Conservation (phyloP, 2,113 vertebrate genomes). For the Sturnira hondurensis region DNA sequence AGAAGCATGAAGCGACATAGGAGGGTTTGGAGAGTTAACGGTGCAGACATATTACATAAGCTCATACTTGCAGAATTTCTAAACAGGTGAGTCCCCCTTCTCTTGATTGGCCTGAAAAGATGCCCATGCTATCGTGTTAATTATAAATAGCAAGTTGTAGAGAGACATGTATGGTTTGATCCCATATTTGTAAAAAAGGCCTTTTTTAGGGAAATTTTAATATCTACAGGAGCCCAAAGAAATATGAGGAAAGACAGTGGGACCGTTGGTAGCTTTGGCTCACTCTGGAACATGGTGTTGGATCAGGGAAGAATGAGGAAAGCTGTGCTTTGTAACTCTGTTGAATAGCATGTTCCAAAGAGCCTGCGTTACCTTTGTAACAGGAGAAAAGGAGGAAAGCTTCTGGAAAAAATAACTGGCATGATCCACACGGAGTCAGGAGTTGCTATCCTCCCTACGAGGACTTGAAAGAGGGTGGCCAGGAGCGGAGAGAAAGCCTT, state of each 20-base stretch:
- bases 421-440: not conserved
- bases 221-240: not conserved
- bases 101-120: not conserved
- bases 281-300: not conserved
- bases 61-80: no score
- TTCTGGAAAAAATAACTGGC: not conserved
- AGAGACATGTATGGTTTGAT: not conserved
- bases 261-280: not conserved
- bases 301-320: not conserved
- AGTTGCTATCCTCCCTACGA: not conserved
- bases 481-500: not conserved
- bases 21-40: not conserved
- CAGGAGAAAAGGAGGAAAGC: not conserved
- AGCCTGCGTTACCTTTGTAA: not conserved
- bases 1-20: not conserved
- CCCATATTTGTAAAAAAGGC: not conserved
- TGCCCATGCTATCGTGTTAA: not conserved
- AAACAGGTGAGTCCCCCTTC: not conserved
- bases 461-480: no score
- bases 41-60: accelerated
- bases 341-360: not conserved
- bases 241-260: not conserved
- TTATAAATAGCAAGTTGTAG: not conserved
- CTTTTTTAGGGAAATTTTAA: not conserved
- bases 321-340: not conserved